Conservation (phyloP, 2,888 invertebrate species). For the Oxycera nigricornis region DNA sequence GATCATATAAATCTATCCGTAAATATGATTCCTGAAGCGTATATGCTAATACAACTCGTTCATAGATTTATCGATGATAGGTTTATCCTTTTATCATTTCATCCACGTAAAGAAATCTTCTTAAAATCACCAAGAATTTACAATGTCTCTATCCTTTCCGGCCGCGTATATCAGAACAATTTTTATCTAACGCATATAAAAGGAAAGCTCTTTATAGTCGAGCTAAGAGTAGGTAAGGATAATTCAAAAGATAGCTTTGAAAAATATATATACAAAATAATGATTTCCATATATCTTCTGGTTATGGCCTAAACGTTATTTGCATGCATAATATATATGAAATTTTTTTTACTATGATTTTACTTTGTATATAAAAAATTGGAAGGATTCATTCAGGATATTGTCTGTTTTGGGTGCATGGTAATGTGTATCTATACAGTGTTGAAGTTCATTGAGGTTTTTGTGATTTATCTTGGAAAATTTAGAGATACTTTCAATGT, state of each 20-base stretch:
- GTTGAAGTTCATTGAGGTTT: too few relatives aligned
- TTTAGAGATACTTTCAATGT: too few relatives aligned
- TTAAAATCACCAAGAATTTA: not conserved
- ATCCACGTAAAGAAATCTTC: not conserved
- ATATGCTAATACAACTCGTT: slow-evolving; percentile 19
- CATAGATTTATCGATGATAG: slow-evolving; percentile 24
- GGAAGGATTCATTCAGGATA: too few relatives aligned
- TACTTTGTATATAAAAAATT: too few relatives aligned
- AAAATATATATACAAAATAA: slow-evolving; percentile 8
- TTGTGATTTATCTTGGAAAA: too few relatives aligned
- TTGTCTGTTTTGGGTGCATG: too few relatives aligned
- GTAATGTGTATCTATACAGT: too few relatives aligned
- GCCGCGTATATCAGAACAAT: too few relatives aligned
- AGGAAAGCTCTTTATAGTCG: too few relatives aligned
- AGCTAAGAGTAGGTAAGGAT: not conserved
- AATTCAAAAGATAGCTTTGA: not conserved
- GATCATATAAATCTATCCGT: not conserved
- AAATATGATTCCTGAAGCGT: not conserved
- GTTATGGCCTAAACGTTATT: slow-evolving; percentile 21
- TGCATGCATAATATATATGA: slow-evolving; percentile 20
- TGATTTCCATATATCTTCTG: slow-evolving; percentile 21
- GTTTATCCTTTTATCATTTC: slow-evolving; percentile 12
- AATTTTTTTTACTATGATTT: not conserved
- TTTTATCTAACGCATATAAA: too few relatives aligned
- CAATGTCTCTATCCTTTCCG: not conserved